A percentile compares a stretch with the other conserved stretches of the same genome.
Evolutionary conservation across 1,140 invertebrate species (phyloP).

Genomic region (Bombyx mandarina): DNA sequence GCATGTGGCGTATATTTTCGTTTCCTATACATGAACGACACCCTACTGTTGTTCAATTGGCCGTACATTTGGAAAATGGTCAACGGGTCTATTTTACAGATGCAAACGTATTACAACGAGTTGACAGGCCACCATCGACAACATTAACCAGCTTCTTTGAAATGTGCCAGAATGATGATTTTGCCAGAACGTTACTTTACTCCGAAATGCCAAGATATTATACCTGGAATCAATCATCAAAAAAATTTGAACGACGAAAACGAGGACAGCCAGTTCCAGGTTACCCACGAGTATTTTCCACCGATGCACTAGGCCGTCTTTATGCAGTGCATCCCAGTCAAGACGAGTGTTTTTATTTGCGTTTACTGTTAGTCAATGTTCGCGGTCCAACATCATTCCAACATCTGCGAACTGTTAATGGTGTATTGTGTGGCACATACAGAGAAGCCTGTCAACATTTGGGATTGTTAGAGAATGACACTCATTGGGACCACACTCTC

Average conservation of each 20-base stretch:
- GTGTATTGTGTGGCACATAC: conserved; percentile 25
- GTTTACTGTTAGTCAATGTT: conserved; percentile 61
- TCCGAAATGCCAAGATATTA: background rate
- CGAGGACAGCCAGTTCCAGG: background rate
- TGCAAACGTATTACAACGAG: background rate
- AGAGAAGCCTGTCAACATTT: conserved; percentile 44
- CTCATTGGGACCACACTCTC: conserved; percentile 48
- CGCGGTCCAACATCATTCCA: conserved; percentile 23
- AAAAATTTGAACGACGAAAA: background rate
- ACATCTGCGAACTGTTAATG: conserved; percentile 53
- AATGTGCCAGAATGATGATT: conserved; percentile 2
- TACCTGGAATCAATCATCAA: background rate
- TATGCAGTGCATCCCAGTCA: conserved; percentile 59
- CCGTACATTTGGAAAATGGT: background rate
- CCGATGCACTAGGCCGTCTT: conserved; percentile 44
- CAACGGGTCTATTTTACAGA: conserved; percentile 1
- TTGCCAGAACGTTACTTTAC: background rate
- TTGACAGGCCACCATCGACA: background rate
- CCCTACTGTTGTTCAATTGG: background rate
- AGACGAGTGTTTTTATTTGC: conserved; percentile 61
- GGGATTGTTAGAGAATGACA: conserved; percentile 40
- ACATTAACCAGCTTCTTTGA: background rate
- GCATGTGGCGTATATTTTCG: background rate
- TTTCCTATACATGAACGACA: background rate
- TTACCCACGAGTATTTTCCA: conserved; percentile 15